A percentile compares a stretch with the other conserved stretches of the same genome.
Evolutionary conservation across 2,113 vertebrate genomes (phyloP).

Genomic region (Gulo gulo): DNA sequence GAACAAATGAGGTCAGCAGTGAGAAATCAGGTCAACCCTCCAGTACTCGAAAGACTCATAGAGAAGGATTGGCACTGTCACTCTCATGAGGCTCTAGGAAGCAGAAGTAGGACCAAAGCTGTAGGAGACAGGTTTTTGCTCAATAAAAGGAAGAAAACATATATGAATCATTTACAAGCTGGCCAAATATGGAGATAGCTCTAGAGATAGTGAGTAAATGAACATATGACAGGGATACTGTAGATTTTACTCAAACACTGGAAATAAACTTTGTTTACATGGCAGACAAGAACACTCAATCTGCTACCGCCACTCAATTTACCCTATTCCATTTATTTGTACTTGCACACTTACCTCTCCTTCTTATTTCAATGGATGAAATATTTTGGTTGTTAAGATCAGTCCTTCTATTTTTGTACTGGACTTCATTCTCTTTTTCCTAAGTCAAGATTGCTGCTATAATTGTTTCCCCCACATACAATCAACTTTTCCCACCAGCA

Average conservation of each 20-base stretch:
- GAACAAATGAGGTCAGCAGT: background rate
- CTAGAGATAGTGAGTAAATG: background rate
- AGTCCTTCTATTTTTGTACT: background rate
- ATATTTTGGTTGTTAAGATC: background rate
- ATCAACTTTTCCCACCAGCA: background rate
- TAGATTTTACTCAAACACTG: background rate
- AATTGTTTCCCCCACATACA: background rate
- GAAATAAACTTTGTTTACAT: background rate
- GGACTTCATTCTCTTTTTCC: background rate
- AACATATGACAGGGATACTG: background rate
- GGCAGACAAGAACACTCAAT: background rate
- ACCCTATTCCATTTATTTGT: background rate
- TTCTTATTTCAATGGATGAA: background rate
- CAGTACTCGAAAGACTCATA: background rate
- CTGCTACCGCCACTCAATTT: background rate
- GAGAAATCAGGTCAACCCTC: background rate
- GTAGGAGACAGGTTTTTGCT: background rate
- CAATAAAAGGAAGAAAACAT: background rate
- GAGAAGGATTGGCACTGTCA: background rate
- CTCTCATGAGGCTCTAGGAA: background rate
- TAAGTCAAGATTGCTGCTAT: background rate
- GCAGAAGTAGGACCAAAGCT: background rate
- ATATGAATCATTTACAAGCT: background rate
- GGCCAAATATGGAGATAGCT: background rate
- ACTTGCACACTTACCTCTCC: background rate